phyloP scores from a whole-genome alignment of 37 sponge, comb jelly and placozoan genomes.

The Petrosia ficiformis region DNA sequence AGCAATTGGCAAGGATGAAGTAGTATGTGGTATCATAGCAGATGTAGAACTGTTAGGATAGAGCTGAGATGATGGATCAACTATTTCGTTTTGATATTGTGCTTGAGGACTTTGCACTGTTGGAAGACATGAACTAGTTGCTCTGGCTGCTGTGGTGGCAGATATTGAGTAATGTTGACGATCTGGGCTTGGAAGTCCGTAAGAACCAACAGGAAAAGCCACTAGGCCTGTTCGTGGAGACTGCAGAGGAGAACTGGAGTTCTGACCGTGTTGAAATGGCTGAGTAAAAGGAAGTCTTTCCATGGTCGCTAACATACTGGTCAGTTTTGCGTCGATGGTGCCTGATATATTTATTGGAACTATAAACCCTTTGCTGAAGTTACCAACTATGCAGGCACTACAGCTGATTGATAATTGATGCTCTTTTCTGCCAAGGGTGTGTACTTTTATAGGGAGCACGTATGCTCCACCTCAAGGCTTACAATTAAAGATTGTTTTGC shows the following conservation, averaged over 20 bases:
- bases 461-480: no score
- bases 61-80: background rate
- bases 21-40: no score
- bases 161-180: background rate
- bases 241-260: background rate
- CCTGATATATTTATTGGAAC: no score
- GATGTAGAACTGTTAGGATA: no score
- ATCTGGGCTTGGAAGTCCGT: background rate
- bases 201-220: background rate
- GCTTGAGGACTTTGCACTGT: background rate
- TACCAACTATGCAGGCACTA: no score
- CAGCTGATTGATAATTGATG: no score
- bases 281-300: conserved; percentile 3
- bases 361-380: no score
- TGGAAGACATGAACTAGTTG: background rate
- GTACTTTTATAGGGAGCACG: no score
- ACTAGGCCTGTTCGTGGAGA: background rate
- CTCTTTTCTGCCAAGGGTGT: no score
- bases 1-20: background rate
- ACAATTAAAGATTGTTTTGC: no score
- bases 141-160: background rate
- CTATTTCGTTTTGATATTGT: background rate
- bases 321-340: no score
- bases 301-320: conserved; percentile 5
- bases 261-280: background rate